Conservation (phyloP, 1,140 invertebrate species). For the Cylas formicarius region DNA sequence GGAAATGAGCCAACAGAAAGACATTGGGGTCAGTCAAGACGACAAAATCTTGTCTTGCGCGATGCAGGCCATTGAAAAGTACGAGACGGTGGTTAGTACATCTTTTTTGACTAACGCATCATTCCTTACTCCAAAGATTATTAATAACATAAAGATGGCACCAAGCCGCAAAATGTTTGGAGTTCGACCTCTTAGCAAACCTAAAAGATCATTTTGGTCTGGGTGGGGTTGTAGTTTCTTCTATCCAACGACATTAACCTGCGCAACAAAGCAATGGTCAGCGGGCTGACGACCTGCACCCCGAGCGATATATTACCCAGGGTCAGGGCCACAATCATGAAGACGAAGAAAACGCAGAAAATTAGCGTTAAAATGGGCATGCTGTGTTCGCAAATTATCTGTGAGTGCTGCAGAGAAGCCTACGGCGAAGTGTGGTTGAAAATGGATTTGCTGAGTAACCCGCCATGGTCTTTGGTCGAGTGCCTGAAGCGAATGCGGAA, state of each 20-base stretch:
- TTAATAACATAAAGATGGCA: not conserved
- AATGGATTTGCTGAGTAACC: conserved; percentile 22
- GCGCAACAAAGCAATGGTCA: conserved; percentile 24
- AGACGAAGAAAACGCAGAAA: conserved; percentile 13
- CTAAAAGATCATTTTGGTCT: not conserved
- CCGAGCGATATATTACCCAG: conserved; percentile 20
- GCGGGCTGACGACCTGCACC: conserved; percentile 18
- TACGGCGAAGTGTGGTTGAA: conserved; percentile 25
- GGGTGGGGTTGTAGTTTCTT: conserved; percentile 26
- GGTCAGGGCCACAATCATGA: conserved; percentile 7
- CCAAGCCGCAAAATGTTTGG: not conserved
- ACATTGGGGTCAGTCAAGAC: conserved; percentile 25
- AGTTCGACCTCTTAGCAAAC: not conserved
- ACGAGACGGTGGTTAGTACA: conserved; percentile 24
- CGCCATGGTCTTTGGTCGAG: conserved; percentile 23
- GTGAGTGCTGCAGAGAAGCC: conserved; percentile 25
- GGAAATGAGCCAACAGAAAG: conserved; percentile 24
- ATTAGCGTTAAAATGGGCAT: conserved; percentile 22
- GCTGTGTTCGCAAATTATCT: conserved; percentile 24
- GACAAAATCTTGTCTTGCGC: conserved; percentile 31
- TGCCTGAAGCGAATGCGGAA: conserved; percentile 22
- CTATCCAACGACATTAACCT: conserved; percentile 29
- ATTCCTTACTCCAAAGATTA: not conserved
- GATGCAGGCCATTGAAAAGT: conserved; percentile 28
- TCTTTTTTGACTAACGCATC: not conserved